phyloP scores from a whole-genome alignment of 2,888 invertebrate species.

The Tenodera sinensis region DNA sequence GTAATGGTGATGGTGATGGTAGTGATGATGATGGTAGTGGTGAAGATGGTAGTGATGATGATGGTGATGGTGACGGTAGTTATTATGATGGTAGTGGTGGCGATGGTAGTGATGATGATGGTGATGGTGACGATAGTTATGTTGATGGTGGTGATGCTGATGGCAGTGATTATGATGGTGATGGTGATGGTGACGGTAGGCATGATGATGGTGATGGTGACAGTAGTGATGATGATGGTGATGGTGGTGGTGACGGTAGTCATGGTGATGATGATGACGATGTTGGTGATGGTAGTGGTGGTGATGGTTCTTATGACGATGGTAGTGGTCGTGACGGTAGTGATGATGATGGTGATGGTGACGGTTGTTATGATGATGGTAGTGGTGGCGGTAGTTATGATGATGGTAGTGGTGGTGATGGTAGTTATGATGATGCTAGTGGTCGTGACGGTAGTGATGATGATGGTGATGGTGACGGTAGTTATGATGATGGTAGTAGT shows the following conservation, averaged over 20 bases:
- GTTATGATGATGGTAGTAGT: neutral
- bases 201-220: neutral
- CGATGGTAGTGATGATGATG: no score
- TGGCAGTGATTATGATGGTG: neutral
- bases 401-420: neutral
- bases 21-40: neutral
- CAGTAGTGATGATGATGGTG: neutral
- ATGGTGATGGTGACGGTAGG: neutral
- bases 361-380: neutral
- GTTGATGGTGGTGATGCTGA: neutral
- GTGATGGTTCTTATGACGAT: neutral
- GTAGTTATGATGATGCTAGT: no score
- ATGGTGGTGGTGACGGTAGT: neutral
- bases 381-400: neutral
- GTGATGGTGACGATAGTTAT: neutral
- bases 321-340: neutral
- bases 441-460: no score
- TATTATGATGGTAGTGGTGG: no score
- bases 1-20: no score
- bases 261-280: no score
- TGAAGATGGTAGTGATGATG: neutral
- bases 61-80: neutral
- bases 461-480: no score
- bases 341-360: neutral
- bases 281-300: no score